Conservation (phyloP, 2,113 vertebrate species). For the Uria aalge region DNA sequence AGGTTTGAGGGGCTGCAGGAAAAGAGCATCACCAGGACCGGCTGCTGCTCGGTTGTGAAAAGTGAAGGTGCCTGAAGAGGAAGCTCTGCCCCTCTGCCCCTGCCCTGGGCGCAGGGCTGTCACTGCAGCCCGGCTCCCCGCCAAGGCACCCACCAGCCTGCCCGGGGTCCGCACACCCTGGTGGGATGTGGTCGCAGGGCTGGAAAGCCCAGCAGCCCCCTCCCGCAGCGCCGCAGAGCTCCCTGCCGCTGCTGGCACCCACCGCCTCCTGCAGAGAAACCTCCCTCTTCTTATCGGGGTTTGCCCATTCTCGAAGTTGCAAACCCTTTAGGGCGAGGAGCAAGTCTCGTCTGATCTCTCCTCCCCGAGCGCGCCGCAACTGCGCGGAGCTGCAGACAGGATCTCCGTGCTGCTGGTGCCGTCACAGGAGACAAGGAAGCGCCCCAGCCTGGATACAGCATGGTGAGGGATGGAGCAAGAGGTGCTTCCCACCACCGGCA, state of each 20-base stretch:
- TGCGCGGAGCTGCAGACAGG: neutral
- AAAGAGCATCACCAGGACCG: neutral
- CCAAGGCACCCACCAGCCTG: neutral
- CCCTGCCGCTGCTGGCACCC: neutral
- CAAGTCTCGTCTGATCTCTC: neutral
- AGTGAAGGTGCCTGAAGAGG: neutral
- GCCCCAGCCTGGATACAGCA: neutral
- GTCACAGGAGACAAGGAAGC: neutral
- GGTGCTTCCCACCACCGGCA: neutral
- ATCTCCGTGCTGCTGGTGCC: neutral
- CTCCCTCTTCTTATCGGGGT: neutral
- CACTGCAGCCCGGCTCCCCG: neutral
- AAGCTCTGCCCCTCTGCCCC: neutral
- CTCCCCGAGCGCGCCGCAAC: neutral
- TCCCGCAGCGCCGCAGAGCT: neutral
- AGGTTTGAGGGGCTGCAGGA: neutral
- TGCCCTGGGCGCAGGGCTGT: neutral
- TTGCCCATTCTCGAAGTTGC: neutral
- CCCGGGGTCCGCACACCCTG: neutral
- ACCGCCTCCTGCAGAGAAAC: neutral
- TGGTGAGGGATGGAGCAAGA: neutral
- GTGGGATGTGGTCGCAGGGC: fast-evolving
- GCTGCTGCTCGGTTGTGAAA: neutral
- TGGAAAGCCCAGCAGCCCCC: neutral
- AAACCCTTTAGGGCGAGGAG: neutral